Evolutionary conservation across 2,113 vertebrate genomes (phyloP).

Genomic region (Hemiscyllium ocellatum): DNA sequence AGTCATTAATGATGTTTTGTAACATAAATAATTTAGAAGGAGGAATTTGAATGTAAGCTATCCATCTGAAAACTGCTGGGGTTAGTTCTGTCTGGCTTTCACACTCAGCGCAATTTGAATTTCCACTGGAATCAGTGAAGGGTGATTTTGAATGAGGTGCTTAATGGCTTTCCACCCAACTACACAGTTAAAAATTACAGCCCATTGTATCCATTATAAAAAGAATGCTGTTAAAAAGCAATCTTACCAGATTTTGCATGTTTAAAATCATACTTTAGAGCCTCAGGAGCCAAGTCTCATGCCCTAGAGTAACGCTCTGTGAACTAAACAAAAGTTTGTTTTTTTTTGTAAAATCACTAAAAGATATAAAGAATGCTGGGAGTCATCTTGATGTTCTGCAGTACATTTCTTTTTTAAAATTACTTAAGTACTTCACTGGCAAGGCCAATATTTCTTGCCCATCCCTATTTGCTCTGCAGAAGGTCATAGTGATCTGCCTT

Average conservation of each 20-base stretch:
- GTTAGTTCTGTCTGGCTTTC: not conserved
- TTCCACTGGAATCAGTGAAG: not conserved
- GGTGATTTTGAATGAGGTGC: not conserved
- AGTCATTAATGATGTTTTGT: not conserved
- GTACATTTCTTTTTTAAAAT: too few relatives aligned
- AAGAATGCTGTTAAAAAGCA: not conserved
- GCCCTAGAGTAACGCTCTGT: not conserved
- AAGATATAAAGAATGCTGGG: not conserved
- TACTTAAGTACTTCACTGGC: too few relatives aligned
- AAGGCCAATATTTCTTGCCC: too few relatives aligned
- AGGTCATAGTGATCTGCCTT: too few relatives aligned
- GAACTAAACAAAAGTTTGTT: not conserved
- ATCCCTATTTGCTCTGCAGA: too few relatives aligned
- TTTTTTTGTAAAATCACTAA: not conserved
- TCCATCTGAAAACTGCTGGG: not conserved
- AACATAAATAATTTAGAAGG: not conserved
- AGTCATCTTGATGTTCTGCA: not conserved
- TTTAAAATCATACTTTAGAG: not conserved
- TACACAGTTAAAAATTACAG: not conserved
- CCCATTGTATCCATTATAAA: not conserved
- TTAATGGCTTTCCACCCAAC: too few relatives aligned
- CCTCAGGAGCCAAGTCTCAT: not conserved
- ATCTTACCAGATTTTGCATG: not conserved
- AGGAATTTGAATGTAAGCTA: not conserved
- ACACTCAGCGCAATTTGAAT: not conserved